Conservation (phyloP, 2,797 vertebrate genomes). For the Ambastaia sidthimunki region DNA sequence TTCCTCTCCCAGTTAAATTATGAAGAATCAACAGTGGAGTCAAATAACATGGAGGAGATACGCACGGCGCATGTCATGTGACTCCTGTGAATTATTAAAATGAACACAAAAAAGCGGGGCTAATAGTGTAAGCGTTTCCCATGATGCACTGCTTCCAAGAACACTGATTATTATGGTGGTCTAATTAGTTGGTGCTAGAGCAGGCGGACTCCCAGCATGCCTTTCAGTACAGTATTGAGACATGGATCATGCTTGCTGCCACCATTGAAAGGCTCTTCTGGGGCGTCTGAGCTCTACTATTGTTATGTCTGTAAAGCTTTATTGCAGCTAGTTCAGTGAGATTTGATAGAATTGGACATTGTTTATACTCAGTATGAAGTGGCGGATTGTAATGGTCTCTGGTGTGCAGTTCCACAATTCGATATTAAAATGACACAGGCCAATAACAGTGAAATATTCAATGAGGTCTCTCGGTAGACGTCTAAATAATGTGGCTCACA, state of each 20-base stretch:
- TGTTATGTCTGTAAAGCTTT: slow-evolving; percentile 61
- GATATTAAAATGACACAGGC: slow-evolving; percentile 48
- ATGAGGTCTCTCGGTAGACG: slow-evolving; percentile 40
- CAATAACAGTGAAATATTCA: slow-evolving; percentile 46
- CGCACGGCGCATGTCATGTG: slow-evolving; percentile 54
- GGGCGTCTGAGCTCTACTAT: slow-evolving; percentile 52
- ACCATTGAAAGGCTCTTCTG: slow-evolving; percentile 59
- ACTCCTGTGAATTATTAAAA: slow-evolving; percentile 60
- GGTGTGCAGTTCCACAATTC: slow-evolving; percentile 42
- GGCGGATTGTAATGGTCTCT: slow-evolving; percentile 52
- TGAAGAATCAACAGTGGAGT: slow-evolving; percentile 61
- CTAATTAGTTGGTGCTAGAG: slow-evolving; percentile 68
- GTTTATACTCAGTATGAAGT: slow-evolving; percentile 55
- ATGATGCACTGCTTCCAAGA: slow-evolving; percentile 66
- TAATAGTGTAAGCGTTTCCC: slow-evolving; percentile 65
- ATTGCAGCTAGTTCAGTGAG: slow-evolving; percentile 60
- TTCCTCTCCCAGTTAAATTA: slow-evolving; percentile 59
- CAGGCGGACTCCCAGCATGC: slow-evolving; percentile 61
- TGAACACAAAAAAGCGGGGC: slow-evolving; percentile 56
- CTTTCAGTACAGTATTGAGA: slow-evolving; percentile 66
- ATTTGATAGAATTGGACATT: slow-evolving; percentile 58
- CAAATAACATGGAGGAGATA: slow-evolving; percentile 57
- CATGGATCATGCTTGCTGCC: slow-evolving; percentile 65
- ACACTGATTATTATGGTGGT: slow-evolving; percentile 66
- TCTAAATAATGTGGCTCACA: slow-evolving; percentile 24